phyloP scores from a whole-genome alignment of 2,113 vertebrate genomes.

The Grallaria varia region DNA sequence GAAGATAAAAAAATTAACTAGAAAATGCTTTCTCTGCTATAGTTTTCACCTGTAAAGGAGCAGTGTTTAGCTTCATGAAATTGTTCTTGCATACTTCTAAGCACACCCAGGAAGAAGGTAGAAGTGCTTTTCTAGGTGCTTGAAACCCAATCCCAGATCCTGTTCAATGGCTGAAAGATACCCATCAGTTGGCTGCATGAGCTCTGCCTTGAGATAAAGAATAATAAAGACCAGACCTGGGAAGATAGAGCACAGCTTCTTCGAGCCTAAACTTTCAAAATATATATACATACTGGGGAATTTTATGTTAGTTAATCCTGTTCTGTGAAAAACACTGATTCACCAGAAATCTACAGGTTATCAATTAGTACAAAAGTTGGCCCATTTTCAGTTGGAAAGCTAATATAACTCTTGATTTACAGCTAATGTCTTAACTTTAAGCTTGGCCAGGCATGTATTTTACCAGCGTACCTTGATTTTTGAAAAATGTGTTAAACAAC shows the following conservation, averaged over 20 bases:
- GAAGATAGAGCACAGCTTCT: not conserved
- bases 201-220: not conserved
- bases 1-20: not conserved
- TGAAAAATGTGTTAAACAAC: not conserved
- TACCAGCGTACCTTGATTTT: not conserved
- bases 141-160: not conserved
- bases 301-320: not conserved
- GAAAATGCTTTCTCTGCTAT: not conserved
- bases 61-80: not conserved
- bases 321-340: not conserved
- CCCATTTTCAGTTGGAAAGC: not conserved
- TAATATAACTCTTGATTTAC: not conserved
- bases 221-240: not conserved
- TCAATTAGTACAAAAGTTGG: not conserved
- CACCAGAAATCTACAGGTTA: not conserved
- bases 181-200: not conserved
- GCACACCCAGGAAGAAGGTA: not conserved
- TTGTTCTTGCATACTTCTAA: not conserved
- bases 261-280: not conserved
- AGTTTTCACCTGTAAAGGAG: not conserved
- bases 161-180: not conserved
- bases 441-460: not conserved
- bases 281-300: not conserved
- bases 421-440: not conserved
- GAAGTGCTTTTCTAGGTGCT: not conserved